Percentiles rank a stretch among this genome's conserved stretches.
phyloP scores from a whole-genome alignment of 2,113 vertebrate genomes.

The Eonycteris spelaea region DNA sequence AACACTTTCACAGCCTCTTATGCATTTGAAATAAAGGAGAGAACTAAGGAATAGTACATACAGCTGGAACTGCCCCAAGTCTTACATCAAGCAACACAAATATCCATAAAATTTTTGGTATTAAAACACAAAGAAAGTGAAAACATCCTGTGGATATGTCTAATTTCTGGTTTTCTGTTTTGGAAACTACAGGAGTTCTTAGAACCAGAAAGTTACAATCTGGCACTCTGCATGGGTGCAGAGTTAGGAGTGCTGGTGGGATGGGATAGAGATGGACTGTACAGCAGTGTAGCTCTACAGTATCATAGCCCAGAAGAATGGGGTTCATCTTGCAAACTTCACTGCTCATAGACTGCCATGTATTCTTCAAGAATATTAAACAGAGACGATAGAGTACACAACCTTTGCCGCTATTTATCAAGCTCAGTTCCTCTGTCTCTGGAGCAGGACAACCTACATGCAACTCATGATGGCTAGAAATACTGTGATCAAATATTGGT shows the following conservation, averaged over 20 bases:
- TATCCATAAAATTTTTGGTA: too few species aligned
- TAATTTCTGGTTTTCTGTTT: too few species aligned
- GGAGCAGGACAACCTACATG: neutral
- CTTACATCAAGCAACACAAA: too few species aligned
- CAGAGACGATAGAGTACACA: neutral
- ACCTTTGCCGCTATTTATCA: neutral
- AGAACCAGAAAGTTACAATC: too few species aligned
- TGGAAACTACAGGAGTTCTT: too few species aligned
- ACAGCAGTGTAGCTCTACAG: accelerated
- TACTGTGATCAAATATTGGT: neutral
- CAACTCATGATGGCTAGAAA: neutral
- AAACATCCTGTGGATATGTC: too few species aligned
- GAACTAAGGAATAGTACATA: too few species aligned
- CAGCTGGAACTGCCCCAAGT: too few species aligned
- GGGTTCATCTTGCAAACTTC: neutral
- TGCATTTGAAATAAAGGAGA: too few species aligned
- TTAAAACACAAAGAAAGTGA: too few species aligned
- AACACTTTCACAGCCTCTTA: too few species aligned
- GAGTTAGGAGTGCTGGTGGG: too few species aligned
- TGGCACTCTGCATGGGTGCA: accelerated
- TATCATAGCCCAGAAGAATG: neutral
- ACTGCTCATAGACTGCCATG: neutral
- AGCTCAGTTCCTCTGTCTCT: neutral
- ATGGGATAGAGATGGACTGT: accelerated
- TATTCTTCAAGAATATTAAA: neutral